These are phyloP conservation scores for Xylota sylvarum DNA, from an alignment of 2,888 invertebrate genomes.

Conservation along the genomic window DNA sequence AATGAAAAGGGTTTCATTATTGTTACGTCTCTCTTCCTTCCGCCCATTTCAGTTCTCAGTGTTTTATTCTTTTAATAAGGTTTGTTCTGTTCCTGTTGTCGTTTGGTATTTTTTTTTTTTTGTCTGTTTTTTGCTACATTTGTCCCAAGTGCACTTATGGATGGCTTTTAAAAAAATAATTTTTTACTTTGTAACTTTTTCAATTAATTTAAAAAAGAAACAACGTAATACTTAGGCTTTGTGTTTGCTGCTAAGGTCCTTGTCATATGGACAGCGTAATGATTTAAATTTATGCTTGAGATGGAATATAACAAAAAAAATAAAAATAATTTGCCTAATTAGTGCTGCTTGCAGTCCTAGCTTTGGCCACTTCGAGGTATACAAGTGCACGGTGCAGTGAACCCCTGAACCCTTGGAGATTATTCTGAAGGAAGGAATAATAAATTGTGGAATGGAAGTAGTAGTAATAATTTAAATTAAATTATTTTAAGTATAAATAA, in stretches of 20 bases:
- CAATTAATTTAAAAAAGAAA: conserved; percentile 68
- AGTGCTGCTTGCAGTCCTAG: conserved; percentile 10
- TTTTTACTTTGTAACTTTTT: conserved; percentile 66
- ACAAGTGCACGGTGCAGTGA: conserved; percentile 15
- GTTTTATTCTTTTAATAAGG: conserved; percentile 64
- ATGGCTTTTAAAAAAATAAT: conserved; percentile 65
- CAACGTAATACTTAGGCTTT: conserved; percentile 51
- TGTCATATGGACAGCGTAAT: conserved; percentile 18
- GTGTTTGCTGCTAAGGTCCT: conserved; percentile 15
- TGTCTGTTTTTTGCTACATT: conserved; percentile 50
- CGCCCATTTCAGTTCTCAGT: conserved; percentile 41
- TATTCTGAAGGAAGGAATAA: not conserved
- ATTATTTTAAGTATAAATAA: no score
- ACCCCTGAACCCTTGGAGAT: not conserved
- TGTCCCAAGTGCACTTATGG: conserved; percentile 75
- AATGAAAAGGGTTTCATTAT: conserved; percentile 72
- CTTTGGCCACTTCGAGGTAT: not conserved
- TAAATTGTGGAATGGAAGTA: not conserved
- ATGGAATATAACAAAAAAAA: conserved; percentile 7
- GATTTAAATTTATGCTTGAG: conserved; percentile 13
- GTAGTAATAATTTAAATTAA: not conserved
- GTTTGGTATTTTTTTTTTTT: conserved; percentile 13
- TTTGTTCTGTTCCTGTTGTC: conserved; percentile 60
- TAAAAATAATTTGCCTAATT: conserved; percentile 56
- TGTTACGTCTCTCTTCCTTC: conserved; percentile 58